Percentiles rank a stretch among this genome's conserved stretches.
Conservation (phyloP, 2,888 invertebrate genomes). For the Melieria crassipennis region DNA sequence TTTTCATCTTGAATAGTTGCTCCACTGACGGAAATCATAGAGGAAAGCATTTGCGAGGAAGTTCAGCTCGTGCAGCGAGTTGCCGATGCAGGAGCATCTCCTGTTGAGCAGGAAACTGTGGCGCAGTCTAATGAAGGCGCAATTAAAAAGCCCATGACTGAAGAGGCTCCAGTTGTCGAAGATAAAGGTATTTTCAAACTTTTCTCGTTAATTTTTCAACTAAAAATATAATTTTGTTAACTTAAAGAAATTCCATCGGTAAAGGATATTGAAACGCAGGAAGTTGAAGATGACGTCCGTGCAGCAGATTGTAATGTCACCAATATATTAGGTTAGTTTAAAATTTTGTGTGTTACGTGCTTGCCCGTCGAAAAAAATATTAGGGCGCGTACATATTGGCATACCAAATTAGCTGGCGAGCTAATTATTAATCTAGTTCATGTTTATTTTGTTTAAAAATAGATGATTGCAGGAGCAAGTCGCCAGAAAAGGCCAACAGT, state of each 20-base stretch:
- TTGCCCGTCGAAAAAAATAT: no score
- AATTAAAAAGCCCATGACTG: no score
- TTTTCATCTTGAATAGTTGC: not conserved
- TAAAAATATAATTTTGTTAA: no score
- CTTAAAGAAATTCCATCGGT: not conserved
- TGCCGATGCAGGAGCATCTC: not conserved
- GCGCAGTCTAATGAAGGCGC: no score
- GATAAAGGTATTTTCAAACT: not conserved
- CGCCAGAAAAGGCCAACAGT: not conserved
- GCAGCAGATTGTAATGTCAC: no score
- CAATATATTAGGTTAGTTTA: no score
- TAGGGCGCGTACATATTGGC: no score
- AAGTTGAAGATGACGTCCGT: not conserved
- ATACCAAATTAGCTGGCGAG: no score
- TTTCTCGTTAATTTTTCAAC: not conserved
- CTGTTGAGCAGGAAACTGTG: not conserved
- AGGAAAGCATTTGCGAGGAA: conserved; percentile 30
- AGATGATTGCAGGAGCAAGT: no score
- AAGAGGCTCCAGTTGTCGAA: not conserved
- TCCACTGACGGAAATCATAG: conserved; percentile 13
- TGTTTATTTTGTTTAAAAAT: no score
- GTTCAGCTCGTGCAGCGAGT: not conserved
- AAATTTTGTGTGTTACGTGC: no score
- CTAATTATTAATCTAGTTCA: no score
- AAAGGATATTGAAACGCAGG: not conserved